These are phyloP conservation scores for Podargus strigoides DNA, from an alignment of 2,797 vertebrate species.

Conservation along the genomic window DNA sequence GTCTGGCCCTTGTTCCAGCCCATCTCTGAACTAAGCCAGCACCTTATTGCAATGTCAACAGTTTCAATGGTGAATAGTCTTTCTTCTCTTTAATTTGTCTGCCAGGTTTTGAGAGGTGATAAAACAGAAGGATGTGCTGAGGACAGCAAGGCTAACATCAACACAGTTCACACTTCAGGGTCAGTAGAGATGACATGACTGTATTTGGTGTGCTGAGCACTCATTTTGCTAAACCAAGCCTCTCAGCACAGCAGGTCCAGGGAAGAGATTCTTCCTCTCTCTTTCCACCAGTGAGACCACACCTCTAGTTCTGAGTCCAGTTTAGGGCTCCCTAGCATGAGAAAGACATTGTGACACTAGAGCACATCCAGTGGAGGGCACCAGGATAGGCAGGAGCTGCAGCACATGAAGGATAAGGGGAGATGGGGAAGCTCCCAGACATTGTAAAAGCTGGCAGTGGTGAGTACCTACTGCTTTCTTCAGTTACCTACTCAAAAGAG, in stretches of 20 bases:
- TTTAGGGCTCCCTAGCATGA: not conserved
- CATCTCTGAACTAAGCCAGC: not conserved
- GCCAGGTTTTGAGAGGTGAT: not conserved
- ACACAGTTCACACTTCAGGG: not conserved
- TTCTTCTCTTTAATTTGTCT: not conserved
- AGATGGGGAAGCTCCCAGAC: not conserved
- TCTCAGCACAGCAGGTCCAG: not conserved
- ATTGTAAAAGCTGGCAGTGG: accelerated
- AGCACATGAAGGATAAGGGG: not conserved
- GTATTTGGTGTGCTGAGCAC: not conserved
- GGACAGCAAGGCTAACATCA: not conserved
- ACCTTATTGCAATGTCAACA: not conserved
- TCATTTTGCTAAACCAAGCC: not conserved
- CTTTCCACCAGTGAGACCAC: not conserved
- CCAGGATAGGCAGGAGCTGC: accelerated
- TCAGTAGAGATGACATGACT: not conserved
- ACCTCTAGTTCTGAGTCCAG: not conserved
- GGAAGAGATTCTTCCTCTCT: not conserved
- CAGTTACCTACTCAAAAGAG: not conserved
- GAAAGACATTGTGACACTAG: not conserved
- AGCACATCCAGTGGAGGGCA: not conserved
- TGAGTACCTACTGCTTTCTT: not conserved
- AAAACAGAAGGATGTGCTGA: not conserved
- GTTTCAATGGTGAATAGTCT: not conserved
- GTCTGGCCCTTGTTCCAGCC: not conserved